A percentile compares a stretch with the other conserved stretches of the same genome.
Evolutionary conservation across 2,113 vertebrate genomes (phyloP).

Genomic region (Mesoclemmys tuberculata): DNA sequence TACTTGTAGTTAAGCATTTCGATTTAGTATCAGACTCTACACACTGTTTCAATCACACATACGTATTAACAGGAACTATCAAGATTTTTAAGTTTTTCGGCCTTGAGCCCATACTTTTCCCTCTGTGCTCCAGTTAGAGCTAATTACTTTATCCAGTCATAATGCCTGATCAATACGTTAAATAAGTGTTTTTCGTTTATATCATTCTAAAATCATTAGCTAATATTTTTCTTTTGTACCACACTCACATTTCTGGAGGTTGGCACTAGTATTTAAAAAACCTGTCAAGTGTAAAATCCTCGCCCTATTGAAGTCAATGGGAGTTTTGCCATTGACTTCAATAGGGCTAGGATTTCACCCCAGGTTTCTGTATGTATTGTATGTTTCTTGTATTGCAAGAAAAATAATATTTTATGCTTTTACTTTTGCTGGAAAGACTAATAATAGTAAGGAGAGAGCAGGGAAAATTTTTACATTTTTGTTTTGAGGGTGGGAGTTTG

Average conservation of each 20-base stretch:
- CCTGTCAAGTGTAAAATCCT: not conserved
- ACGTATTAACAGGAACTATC: not conserved
- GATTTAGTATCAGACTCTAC: not conserved
- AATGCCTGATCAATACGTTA: not conserved
- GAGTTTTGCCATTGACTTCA: not conserved
- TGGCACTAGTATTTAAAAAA: not conserved
- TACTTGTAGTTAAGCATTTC: not conserved
- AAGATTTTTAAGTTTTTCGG: not conserved
- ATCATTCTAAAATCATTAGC: not conserved
- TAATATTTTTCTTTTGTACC: not conserved
- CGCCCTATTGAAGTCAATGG: not conserved
- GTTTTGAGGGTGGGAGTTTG: not conserved
- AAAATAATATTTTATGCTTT: not conserved
- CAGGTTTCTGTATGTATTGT: not conserved
- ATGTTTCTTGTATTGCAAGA: not conserved
- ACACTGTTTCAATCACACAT: not conserved
- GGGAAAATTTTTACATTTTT: not conserved
- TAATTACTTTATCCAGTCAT: not conserved
- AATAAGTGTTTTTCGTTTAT: not conserved
- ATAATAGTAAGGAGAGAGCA: not conserved
- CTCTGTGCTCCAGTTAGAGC: not conserved
- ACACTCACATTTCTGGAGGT: not conserved
- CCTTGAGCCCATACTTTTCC: not conserved
- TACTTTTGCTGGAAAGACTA: not conserved
- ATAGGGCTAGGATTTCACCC: not conserved